These are phyloP conservation scores for Myoxocephalus aenaeus DNA, from an alignment of 2,797 vertebrate genomes.

Conservation along the genomic window DNA sequence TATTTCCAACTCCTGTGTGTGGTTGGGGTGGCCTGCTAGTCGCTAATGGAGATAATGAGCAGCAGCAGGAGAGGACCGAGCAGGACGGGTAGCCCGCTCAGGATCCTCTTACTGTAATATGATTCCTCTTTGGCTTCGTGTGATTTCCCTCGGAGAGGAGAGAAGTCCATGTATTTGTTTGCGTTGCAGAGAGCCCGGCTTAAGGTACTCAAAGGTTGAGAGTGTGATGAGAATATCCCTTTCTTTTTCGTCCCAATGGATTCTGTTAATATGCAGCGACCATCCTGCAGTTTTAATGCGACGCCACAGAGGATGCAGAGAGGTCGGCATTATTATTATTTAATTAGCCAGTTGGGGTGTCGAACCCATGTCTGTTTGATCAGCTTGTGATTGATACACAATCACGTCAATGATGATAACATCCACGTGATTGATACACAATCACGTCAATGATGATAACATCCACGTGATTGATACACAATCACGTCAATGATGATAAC, in stretches of 20 bases:
- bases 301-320: background rate
- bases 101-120: slow-evolving; percentile 66
- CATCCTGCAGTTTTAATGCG: background rate
- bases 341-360: background rate
- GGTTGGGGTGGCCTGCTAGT: background rate
- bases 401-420: too few relatives aligned
- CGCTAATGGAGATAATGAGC: slow-evolving; percentile 24
- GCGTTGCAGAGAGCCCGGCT: background rate
- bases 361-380: slow-evolving; percentile 1
- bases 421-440: too few relatives aligned
- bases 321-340: slow-evolving; percentile 7
- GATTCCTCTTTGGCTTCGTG: slow-evolving; percentile 44
- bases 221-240: background rate
- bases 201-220: background rate
- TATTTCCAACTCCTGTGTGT: slow-evolving; percentile 11
- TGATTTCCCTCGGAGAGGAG: background rate
- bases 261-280: background rate
- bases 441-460: too few relatives aligned
- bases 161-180: background rate
- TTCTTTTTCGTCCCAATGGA: background rate
- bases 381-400: too few relatives aligned
- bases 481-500: too few relatives aligned
- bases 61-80: slow-evolving; percentile 20
- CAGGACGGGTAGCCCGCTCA: background rate
- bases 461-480: too few relatives aligned